These are phyloP conservation scores for Melipona quadrifasciata DNA, from an alignment of 1,140 invertebrate species.

Conservation along the genomic window DNA sequence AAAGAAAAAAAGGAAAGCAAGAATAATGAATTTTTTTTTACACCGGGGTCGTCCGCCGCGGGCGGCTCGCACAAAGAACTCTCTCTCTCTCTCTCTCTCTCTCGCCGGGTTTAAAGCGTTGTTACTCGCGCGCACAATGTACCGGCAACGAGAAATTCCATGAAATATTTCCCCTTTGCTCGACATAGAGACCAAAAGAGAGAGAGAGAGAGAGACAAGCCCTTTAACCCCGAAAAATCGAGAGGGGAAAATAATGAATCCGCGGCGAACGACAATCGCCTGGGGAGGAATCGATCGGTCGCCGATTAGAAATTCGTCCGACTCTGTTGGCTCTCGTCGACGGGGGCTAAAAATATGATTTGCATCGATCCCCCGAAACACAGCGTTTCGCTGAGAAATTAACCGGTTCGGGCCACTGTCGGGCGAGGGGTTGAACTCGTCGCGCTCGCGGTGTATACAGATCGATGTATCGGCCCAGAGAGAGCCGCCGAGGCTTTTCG, in stretches of 20 bases:
- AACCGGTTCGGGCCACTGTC: not conserved
- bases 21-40: conserved; percentile 44
- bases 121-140: conserved; percentile 24
- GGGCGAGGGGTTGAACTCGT: not conserved
- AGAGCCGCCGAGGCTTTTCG: not conserved
- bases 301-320: conserved; percentile 29
- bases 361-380: not conserved
- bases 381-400: not conserved
- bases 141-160: conserved; percentile 25
- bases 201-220: not conserved
- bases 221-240: conserved; percentile 31
- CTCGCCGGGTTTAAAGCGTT: conserved; percentile 20
- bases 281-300: conserved; percentile 19
- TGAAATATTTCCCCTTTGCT: conserved; percentile 24
- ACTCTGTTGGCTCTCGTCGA: not conserved
- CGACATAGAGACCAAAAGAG: not conserved
- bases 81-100: not conserved
- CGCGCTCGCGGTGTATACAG: too few species aligned
- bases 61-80: conserved; percentile 32
- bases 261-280: conserved; percentile 12
- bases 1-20: not conserved
- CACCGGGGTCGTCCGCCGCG: conserved; percentile 24
- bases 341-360: conserved; percentile 11
- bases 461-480: not conserved
- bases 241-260: conserved; percentile 35